Conservation (phyloP, 2,888 invertebrate genomes). For the Pterobdella sp. region DNA sequence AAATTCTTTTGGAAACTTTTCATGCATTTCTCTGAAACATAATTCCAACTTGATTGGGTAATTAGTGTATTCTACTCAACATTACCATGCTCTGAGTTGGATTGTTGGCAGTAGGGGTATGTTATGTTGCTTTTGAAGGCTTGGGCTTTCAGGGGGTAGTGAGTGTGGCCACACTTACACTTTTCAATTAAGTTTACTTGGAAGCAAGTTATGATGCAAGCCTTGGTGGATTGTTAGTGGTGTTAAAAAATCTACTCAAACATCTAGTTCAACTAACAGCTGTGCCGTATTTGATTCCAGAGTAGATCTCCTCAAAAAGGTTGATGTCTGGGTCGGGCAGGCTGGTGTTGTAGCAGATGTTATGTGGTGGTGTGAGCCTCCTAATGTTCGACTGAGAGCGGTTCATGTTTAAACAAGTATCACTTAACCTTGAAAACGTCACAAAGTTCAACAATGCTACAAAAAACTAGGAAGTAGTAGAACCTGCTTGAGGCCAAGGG, state of each 20-base stretch:
- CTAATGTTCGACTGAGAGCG: slow-evolving; percentile 10
- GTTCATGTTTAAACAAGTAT: too few relatives aligned
- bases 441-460: too few relatives aligned
- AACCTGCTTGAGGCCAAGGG: slow-evolving; percentile 28
- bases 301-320: slow-evolving; percentile 26
- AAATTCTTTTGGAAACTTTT: not conserved
- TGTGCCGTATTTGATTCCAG: slow-evolving; percentile 25
- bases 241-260: not conserved
- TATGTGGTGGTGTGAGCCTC: slow-evolving; percentile 15
- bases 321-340: slow-evolving; percentile 4
- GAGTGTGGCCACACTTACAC: slow-evolving; percentile 20
- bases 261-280: not conserved
- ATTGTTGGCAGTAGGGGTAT: not conserved
- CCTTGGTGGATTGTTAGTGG: slow-evolving; percentile 12
- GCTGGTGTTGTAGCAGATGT: slow-evolving; percentile 17
- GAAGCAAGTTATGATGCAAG: slow-evolving; percentile 25
- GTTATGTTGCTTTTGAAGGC: not conserved
- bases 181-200: slow-evolving; percentile 10
- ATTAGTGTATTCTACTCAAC: too few relatives aligned
- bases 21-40: slow-evolving; percentile 10
- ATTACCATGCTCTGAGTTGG: not conserved
- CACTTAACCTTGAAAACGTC: too few relatives aligned
- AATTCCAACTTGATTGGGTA: not conserved
- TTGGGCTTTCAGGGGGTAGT: not conserved
- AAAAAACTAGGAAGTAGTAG: not conserved